Evolutionary conservation across 2,113 vertebrate species (phyloP), one percentile per base, ranked within the genome.

Genomic region (Atlantisia rogersi): DNA sequence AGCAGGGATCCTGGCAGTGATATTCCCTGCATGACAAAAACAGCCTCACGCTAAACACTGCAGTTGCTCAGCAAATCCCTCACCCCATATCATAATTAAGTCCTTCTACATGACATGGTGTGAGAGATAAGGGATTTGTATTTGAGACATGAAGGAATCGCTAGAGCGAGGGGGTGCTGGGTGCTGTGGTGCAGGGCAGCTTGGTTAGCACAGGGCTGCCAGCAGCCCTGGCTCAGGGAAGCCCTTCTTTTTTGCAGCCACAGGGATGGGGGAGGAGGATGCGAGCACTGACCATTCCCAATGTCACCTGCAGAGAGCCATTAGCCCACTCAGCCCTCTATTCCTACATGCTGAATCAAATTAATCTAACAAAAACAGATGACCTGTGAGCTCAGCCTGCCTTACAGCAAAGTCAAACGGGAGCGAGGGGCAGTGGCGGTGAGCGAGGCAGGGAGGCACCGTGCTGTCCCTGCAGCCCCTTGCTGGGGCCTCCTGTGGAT

Each of bases 281-380:
- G 69, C 6, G 25, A 82, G 91, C 4, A 18, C 35, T 92, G 95
- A 28, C 93, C 95, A 92, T 96, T 80, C 80, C 86, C 97, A 97
- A 96, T 91, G 96, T 97, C 97, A 97, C 92, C 95, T 96, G 92
- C 93, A 60, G 96, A 94, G 95, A 98, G 92, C 97, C 96, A 97
- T 97, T 95, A 98, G 92, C 92, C 96, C 39, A 32, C 95, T 95
- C 93, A 82, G 93, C 93, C 96, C 94, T 94, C 96, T 86, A 89
- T 97, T 97, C 94, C 95, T 98, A 88, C 97, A 97, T 46, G 94
- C 97, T 97, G 95, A 95, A 96, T 97, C 92, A 96, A 98, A 98
- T 98, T 97, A 98, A 98, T 97, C 97, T 97, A 98, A 97, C 95
- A 94, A 92, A 97, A 97, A 52, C 97, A 98, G 96, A 96, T 98